Evolutionary conservation across 2,113 vertebrate species (phyloP), one percentile per base, ranked within the genome.

Genomic region (Rhinogobius similis): DNA sequence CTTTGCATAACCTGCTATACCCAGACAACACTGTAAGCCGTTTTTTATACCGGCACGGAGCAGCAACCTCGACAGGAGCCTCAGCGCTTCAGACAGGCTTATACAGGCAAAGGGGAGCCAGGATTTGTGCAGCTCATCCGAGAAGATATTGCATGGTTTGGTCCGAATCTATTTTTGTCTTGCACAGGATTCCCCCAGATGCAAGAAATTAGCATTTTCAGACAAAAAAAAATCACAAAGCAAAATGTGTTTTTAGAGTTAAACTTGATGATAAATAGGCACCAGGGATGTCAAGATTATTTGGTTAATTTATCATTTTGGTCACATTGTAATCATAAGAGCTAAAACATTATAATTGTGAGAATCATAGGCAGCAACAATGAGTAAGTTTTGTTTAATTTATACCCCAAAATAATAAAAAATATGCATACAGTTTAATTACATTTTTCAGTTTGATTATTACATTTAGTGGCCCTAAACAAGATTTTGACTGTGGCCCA

Each of bases 71-170:
- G 78, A 77, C 67, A 77, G 68, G 73, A 79, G 73, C 75, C 76
- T 81, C n/a, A n/a, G 50, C 62, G 72, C 70, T 87, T 81, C 84
- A 80, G 72, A 82, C 85, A 39, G 75, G 86, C 82, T 90, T 87
- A 80, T 76, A 77, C 29, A 75, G 58, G 82, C 63, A 48, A 73
- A 79, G 77, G 68, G 76, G 77, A 79, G 66, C 79, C 3, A 72
- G 79, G 58, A 65, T 73, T 75, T 68, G 66, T 79, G 26, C 1
- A 11, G 27, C 81, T 78, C 61, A 21, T 64, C 39, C 72, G 59
- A 72, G 84, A 73, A 48, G 68, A 73, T 77, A 48, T 65, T 63
- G 38, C 70, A 23, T 59, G 55, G n/a, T 70, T 63, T 72, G 14
- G 18, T 44, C 43, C 41, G 20, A 16, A 66, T 65, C 18, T 36